Percentiles rank a stretch among this genome's conserved stretches.
Conservation (phyloP, 2,888 invertebrate genomes). For the Phorcus lineatus region DNA sequence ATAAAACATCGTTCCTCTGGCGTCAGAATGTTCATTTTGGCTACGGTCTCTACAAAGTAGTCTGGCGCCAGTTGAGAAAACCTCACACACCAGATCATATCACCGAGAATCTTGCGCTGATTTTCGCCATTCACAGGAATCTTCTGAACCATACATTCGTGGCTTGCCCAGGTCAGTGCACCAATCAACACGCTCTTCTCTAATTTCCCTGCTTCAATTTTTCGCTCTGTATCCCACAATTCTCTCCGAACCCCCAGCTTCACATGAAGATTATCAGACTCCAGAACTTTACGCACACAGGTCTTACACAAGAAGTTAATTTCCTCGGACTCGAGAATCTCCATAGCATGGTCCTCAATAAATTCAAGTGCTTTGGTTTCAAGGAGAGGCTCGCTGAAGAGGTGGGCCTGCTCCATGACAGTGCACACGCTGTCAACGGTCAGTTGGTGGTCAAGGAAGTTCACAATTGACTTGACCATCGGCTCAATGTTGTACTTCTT, state of each 20-base stretch:
- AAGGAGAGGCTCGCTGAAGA: neutral
- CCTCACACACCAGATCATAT: neutral
- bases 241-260: neutral
- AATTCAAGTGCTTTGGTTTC: neutral
- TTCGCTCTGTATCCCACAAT: neutral
- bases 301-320: neutral
- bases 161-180: neutral
- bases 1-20: neutral
- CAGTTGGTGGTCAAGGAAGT: neutral
- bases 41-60: neutral
- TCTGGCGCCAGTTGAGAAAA: neutral
- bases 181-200: neutral
- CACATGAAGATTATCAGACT: neutral
- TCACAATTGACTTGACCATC: neutral
- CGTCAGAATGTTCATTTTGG: slow-evolving; percentile 10
- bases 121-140: neutral
- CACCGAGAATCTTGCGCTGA: neutral
- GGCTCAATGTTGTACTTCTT: slow-evolving; percentile 14
- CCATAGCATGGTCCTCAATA: neutral
- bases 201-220: neutral
- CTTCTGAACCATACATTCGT: neutral
- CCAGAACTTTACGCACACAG: neutral
- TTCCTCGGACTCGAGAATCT: neutral
- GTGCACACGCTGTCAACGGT: neutral
- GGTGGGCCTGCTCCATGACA: slow-evolving; percentile 18